A percentile compares a stretch with the other conserved stretches of the same genome.
These are phyloP conservation scores for Campoplex nolae DNA, from an alignment of 2,888 invertebrate species.

Conservation along the genomic window DNA sequence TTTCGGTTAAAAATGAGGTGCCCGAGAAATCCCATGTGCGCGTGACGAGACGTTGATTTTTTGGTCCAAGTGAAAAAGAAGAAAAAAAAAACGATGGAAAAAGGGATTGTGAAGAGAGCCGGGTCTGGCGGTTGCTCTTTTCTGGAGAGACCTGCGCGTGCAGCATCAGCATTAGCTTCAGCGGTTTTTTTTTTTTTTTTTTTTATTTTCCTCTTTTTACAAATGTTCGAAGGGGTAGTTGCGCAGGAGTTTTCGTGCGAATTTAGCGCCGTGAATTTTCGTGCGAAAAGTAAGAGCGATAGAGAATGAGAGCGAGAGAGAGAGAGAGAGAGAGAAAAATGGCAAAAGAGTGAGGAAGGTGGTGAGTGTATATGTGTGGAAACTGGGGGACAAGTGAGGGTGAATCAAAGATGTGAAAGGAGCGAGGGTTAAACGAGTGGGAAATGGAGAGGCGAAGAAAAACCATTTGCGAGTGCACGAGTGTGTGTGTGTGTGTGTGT, in stretches of 20 bases:
- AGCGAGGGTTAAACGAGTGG: constrained; percentile 9
- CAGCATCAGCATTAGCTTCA: constrained; percentile 1
- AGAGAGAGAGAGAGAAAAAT: not conserved
- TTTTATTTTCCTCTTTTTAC: not conserved
- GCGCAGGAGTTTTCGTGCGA: constrained; percentile 45
- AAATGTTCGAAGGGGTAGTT: constrained; percentile 18
- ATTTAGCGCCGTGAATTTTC: not conserved
- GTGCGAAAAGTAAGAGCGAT: constrained; percentile 5
- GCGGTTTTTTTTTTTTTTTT: not conserved
- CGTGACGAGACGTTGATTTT: constrained; percentile 1
- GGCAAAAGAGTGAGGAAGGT: too few species aligned
- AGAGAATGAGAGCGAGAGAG: constrained; percentile 16
- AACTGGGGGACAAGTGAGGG: not conserved
- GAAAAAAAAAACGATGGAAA: not conserved
- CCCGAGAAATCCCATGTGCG: not conserved
- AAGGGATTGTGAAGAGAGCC: not conserved
- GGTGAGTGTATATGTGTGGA: not conserved
- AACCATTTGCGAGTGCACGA: not conserved
- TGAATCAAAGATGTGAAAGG: constrained; percentile 9
- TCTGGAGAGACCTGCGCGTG: constrained; percentile 48
- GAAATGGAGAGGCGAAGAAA: constrained; percentile 23
- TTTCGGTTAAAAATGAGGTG: not conserved
- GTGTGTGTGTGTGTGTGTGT: constrained; percentile 9
- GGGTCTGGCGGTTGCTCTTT: constrained; percentile 17
- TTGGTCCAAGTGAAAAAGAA: not conserved